These are phyloP conservation scores for Podarcis raffonei DNA, from an alignment of 2,113 vertebrate species.

Conservation along the genomic window DNA sequence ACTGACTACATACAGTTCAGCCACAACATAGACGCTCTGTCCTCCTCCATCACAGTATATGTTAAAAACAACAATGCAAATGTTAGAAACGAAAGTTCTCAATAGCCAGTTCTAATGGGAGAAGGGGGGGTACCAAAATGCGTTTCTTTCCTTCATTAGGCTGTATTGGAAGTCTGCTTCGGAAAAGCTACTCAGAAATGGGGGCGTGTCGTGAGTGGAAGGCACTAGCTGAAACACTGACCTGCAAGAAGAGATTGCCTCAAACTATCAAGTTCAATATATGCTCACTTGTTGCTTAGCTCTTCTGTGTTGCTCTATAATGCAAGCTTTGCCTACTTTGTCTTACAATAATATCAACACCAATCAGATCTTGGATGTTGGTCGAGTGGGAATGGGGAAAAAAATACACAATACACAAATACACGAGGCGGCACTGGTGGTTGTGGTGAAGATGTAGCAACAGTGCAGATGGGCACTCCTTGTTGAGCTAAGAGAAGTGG, in stretches of 20 bases:
- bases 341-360: neutral
- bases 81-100: conserved; percentile 58
- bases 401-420: conserved; percentile 43
- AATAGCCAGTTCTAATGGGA: conserved; percentile 49
- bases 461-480: conserved; percentile 30
- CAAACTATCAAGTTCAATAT: conserved; percentile 30
- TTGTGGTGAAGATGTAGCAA: conserved; percentile 42
- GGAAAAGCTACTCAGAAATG: conserved; percentile 52
- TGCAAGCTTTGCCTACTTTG: conserved; percentile 44
- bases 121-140: conserved; percentile 68
- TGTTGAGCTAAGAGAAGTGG: conserved; percentile 3
- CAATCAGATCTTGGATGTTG: conserved; percentile 28
- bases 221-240: neutral
- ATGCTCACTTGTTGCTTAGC: conserved; percentile 24
- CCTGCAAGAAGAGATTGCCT: fast-evolving
- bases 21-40: conserved; percentile 80
- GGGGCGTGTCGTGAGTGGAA: conserved; percentile 4
- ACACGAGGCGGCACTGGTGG: conserved; percentile 50
- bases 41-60: conserved; percentile 77
- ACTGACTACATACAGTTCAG: conserved; percentile 68
- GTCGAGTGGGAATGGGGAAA: neutral
- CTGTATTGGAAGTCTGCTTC: conserved; percentile 24
- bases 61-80: conserved; percentile 57
- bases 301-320: conserved; percentile 31
- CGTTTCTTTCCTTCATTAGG: conserved; percentile 61